Evolutionary conservation across 2,797 vertebrate genomes (phyloP), one percentile per base, ranked within the genome.

Genomic region (Myripristis murdjan): DNA sequence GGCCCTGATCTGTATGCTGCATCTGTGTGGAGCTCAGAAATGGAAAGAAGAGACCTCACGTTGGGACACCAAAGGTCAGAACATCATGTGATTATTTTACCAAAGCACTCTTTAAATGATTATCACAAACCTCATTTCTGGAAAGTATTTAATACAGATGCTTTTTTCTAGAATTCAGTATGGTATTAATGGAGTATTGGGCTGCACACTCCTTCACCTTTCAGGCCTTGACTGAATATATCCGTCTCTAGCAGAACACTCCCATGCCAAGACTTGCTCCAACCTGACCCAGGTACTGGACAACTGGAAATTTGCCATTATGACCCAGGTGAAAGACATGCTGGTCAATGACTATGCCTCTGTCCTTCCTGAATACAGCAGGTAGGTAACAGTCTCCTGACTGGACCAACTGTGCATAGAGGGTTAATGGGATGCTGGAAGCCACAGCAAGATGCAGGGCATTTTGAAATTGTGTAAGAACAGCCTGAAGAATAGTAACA

Each of bases 291-390:
- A 95, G 62, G 94, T 97, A 0, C 86, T 97, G 91, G 96, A 97
- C 91, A 97, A 97, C 88, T 97, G 96, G 96, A 96, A 94, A 70
- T 97, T 94, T 70, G 96, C 97, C 46, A 97, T 97, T 82, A 71
- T 96, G 26, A 93, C 93, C 39, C 95, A 96, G 85, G 90, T 96
- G 73, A 94, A 95, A 74, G 95, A 95, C 75, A 81, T 97, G 70
- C 94, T 97, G 63, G 92, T 96, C 15, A 93, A 95, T 2, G 94
- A 97, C 82, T 96, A 96, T 18, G 92, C 92, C 6, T 93, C 90
- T 0, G 95, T 97, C 64, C 93, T 97, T 31, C 96, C 96, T 0
- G 96, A 97, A 81, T 97, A 97, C 52, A 92, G 85, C 75, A 94
- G 97, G 96, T 97, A 83, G 85, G 94, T 84, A 14, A 8, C 15